Evolutionary conservation across 2,113 vertebrate species (phyloP), one percentile per base, ranked within the genome.

Genomic region (Puffinus mauretanicus): DNA sequence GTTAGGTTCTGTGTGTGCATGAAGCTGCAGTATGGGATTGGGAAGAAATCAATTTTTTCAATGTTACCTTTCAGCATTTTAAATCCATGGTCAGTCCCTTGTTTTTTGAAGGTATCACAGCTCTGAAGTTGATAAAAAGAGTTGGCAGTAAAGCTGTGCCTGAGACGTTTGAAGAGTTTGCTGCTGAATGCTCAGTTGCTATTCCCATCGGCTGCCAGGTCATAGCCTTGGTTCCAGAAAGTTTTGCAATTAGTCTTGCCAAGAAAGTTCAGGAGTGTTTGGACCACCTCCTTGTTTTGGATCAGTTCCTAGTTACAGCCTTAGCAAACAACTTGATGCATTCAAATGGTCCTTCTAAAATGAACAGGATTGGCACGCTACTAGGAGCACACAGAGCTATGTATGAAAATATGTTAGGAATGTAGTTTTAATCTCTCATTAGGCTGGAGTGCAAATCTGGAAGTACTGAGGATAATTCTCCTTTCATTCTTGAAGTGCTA

Each of bases 11-110:
- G 8, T 1, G 1, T 26, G 22, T 51, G 18, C 5, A 0, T 29
- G 42, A 86, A 92, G 32, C 32, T 90, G 90, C 34, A 77, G 34
- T 18, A 32, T 10, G 27, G 26, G 40, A 61, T 5, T 52, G 34
- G 49, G 30, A 86, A 89, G 46, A 89, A 91, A 91, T 64, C 16
- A 7, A 26, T 86, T 92, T 91, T 90, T 83, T 78, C 27, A 54
- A 7, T 66, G 62, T 66, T 85, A 64, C 34, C 32, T 90, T 86
- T 83, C 85, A 90, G 60, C 46, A 71, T 71, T 94, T 93, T 51
- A 70, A 47, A 73, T n/a, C 32, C 13, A 34, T 11, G 14, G 42
- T 36, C 11, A 26, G 55, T 32, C 42, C 40, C 13, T 64, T 77
- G 10, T 49, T 51, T 88, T 95, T 73, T 65, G 60, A 92, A 86